phyloP scores from a whole-genome alignment of 2,888 invertebrate species.

The Empis livida region DNA sequence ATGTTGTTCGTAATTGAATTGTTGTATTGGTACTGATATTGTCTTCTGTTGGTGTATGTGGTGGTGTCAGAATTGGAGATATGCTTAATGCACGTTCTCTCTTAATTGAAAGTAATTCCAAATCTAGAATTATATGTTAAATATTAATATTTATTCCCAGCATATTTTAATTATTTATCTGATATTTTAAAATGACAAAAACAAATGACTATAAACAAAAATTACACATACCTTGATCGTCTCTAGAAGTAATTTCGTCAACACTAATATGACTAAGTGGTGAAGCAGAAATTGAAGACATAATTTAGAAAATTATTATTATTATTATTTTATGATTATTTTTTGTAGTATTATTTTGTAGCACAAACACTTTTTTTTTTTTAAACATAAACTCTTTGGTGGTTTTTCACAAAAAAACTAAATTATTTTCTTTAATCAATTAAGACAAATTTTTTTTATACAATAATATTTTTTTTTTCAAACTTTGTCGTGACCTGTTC shows the following conservation, averaged over 20 bases:
- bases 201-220: not conserved
- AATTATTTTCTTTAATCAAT: too few relatives aligned
- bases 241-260: slow-evolving; percentile 33
- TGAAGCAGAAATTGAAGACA: slow-evolving; percentile 35
- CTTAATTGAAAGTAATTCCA: slow-evolving; percentile 48
- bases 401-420: too few relatives aligned
- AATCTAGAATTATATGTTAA: slow-evolving; percentile 35
- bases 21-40: too few relatives aligned
- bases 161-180: too few relatives aligned
- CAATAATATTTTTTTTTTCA: too few relatives aligned
- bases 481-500: too few relatives aligned
- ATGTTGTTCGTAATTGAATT: too few relatives aligned
- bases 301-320: slow-evolving; percentile 18
- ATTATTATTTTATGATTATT: not conserved
- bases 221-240: slow-evolving; percentile 26
- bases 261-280: slow-evolving; percentile 37
- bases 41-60: slow-evolving; percentile 56
- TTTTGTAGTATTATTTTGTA: not conserved
- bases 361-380: too few relatives aligned
- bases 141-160: not conserved
- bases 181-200: too few relatives aligned
- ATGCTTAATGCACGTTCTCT: slow-evolving; percentile 44
- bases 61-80: slow-evolving; percentile 53
- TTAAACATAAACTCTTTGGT: too few relatives aligned
- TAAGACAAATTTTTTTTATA: too few relatives aligned